Conservation (phyloP, 2,113 vertebrate genomes). For the Loxodonta africana region DNA sequence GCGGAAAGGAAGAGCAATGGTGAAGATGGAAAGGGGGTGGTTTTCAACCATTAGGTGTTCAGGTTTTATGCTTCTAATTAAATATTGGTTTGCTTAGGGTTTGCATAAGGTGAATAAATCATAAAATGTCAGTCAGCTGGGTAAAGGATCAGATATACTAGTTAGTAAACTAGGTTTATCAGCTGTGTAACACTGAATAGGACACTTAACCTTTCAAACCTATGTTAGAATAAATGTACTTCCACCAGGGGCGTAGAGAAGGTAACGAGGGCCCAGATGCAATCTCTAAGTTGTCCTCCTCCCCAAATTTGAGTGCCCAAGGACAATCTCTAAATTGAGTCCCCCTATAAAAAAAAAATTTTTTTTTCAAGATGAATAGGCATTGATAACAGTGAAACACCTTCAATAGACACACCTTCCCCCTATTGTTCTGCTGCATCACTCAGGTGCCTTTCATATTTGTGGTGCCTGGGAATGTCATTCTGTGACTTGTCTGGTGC, state of each 20-base stretch:
- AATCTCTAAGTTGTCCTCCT: too few species aligned
- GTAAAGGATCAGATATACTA: not conserved
- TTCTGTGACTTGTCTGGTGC: too few species aligned
- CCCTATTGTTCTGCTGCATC: too few species aligned
- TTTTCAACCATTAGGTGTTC: not conserved
- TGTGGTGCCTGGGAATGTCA: too few species aligned
- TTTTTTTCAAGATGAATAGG: too few species aligned
- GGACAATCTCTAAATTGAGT: too few species aligned
- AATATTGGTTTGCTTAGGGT: not conserved
- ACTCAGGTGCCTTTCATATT: too few species aligned
- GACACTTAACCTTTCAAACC: not conserved
- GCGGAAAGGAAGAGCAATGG: not conserved
- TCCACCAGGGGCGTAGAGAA: not conserved
- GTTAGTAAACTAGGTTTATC: not conserved
- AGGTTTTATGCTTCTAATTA: not conserved
- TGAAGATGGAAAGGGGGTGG: not conserved
- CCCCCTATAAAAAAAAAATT: too few species aligned
- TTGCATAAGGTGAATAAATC: not conserved
- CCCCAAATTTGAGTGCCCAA: too few species aligned
- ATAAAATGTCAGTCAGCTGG: not conserved
- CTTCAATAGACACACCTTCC: too few species aligned
- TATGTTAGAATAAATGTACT: not conserved
- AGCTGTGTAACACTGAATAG: not conserved
- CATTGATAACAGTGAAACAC: too few species aligned
- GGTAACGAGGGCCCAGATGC: too few species aligned